A percentile compares a stretch with the other conserved stretches of the same genome.
Conservation (phyloP, 2,113 vertebrate genomes). For the Aptenodytes patagonicus region DNA sequence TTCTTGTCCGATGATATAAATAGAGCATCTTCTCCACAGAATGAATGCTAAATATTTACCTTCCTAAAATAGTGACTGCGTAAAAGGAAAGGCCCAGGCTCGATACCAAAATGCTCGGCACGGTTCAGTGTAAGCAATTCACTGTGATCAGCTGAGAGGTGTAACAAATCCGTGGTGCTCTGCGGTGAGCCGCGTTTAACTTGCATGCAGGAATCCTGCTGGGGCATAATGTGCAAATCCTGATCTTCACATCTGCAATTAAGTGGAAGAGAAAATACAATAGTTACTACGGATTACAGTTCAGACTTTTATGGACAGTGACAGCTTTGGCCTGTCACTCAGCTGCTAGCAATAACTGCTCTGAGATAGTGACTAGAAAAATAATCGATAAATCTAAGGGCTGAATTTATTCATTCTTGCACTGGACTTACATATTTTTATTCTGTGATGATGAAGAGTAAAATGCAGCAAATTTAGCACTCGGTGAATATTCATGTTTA, state of each 20-base stretch:
- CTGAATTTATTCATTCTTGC: not conserved
- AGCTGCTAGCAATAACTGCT: not conserved
- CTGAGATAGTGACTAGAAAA: not conserved
- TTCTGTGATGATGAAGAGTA: not conserved
- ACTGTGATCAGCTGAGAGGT: not conserved
- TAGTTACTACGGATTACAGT: not conserved
- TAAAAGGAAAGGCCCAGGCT: not conserved
- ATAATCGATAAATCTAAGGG: not conserved
- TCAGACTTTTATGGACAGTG: not conserved
- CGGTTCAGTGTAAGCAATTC: accelerated
- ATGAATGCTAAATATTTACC: not conserved
- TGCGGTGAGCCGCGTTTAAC: accelerated
- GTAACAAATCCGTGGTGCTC: not conserved
- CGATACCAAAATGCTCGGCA: not conserved
- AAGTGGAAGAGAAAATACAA: not conserved
- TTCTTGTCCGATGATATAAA: not conserved
- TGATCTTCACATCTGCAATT: not conserved
- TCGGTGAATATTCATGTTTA: not conserved
- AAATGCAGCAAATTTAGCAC: not conserved
- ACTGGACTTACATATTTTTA: not conserved
- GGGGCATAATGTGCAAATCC: not conserved
- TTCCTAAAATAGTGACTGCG: not conserved
- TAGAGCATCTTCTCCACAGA: not conserved
- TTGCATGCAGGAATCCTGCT: not conserved
- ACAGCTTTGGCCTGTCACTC: not conserved